Percentiles rank a stretch among this genome's conserved stretches.
Evolutionary conservation across 2,797 vertebrate genomes (phyloP).

Genomic region (Potorous gilbertii): DNA sequence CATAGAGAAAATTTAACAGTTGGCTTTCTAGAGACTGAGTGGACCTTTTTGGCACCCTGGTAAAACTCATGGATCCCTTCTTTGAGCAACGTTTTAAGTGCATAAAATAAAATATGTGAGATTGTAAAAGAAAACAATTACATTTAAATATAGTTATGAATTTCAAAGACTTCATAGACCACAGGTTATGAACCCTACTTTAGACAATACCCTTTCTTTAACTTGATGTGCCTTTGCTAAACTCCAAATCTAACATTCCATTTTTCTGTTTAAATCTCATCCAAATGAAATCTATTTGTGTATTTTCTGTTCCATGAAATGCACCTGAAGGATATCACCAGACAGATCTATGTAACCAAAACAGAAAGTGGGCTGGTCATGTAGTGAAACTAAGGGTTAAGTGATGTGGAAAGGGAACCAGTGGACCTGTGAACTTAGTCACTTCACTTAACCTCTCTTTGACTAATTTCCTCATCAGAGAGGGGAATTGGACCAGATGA

Average conservation of each 20-base stretch:
- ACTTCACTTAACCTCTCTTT: not conserved
- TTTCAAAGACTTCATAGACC: not conserved
- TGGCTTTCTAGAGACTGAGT: not conserved
- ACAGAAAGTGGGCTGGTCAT: not conserved
- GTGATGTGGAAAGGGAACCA: not conserved
- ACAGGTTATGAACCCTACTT: not conserved
- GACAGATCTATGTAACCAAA: not conserved
- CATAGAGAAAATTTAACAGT: not conserved
- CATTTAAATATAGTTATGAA: not conserved
- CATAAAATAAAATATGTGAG: not conserved
- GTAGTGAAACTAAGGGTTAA: not conserved
- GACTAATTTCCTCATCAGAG: not conserved
- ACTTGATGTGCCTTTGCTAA: not conserved
- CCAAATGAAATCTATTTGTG: not conserved
- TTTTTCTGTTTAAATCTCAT: not conserved
- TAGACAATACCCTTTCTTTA: not conserved
- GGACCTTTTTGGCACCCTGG: not conserved
- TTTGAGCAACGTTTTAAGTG: not conserved
- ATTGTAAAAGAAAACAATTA: not conserved
- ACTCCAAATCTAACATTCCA: not conserved
- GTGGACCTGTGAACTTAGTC: not conserved
- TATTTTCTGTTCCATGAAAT: not conserved
- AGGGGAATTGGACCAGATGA: not conserved
- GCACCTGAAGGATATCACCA: not conserved
- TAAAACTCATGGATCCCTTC: not conserved